Conservation (phyloP, 1,140 invertebrate species). For the Drosophila willistoni region DNA sequence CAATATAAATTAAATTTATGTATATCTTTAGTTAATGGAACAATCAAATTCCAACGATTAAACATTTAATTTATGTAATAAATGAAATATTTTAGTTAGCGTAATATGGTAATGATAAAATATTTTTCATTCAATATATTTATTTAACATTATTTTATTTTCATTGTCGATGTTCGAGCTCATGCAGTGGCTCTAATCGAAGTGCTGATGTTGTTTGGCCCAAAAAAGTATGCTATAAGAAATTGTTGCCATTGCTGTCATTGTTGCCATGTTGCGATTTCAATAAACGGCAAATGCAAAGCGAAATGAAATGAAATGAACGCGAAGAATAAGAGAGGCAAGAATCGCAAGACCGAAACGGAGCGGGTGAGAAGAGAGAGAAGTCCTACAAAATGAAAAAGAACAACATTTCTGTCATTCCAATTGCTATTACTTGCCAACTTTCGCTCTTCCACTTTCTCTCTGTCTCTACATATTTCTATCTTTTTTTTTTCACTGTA, state of each 20-base stretch:
- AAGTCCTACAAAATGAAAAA: slow-evolving; percentile 3
- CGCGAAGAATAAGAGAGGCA: slow-evolving; percentile 29
- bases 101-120: too few species aligned
- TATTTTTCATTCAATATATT: too few species aligned
- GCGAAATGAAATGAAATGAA: slow-evolving; percentile 18
- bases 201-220: background rate
- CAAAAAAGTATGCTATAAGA: slow-evolving; percentile 44
- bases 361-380: background rate
- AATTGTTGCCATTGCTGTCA: slow-evolving; percentile 48
- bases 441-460: background rate
- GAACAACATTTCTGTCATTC: slow-evolving; percentile 40
- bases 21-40: background rate
- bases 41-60: slow-evolving; percentile 3
- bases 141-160: background rate
- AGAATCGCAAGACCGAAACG: slow-evolving; percentile 16
- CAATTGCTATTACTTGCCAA: slow-evolving; percentile 14
- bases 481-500: background rate
- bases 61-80: background rate
- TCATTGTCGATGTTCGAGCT: slow-evolving; percentile 21
- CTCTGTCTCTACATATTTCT: background rate
- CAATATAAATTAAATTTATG: too few species aligned
- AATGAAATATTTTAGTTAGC: slow-evolving; percentile 1
- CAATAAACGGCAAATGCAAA: slow-evolving; percentile 45
- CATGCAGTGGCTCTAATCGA: background rate
- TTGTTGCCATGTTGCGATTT: slow-evolving; percentile 58